A percentile compares a stretch with the other conserved stretches of the same genome.
Evolutionary conservation across 2,113 vertebrate species (phyloP).

Genomic region (Catharus bicknelli): DNA sequence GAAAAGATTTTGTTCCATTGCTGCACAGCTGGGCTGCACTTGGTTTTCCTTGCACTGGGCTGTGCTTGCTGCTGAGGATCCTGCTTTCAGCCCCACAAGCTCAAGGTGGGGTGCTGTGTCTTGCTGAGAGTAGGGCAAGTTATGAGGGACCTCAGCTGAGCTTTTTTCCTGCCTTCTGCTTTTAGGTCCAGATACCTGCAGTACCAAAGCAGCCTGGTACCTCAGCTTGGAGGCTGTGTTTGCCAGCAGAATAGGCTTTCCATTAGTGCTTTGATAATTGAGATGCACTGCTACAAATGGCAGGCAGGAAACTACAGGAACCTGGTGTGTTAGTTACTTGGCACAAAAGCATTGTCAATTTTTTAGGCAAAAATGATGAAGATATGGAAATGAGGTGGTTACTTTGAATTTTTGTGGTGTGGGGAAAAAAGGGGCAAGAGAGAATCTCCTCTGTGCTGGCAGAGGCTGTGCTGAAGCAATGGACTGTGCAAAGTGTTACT

Average conservation of each 20-base stretch:
- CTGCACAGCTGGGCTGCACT: background rate
- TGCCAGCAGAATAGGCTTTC: background rate
- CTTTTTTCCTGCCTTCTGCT: background rate
- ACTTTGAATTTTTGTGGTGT: background rate
- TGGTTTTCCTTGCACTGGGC: rapidly evolving
- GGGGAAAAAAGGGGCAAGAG: background rate
- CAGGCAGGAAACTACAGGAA: background rate
- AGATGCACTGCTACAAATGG: background rate
- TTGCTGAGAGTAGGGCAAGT: background rate
- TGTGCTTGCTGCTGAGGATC: background rate
- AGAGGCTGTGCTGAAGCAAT: background rate
- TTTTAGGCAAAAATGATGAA: background rate
- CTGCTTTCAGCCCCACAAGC: background rate
- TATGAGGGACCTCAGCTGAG: background rate
- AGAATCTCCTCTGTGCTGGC: background rate
- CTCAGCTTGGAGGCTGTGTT: background rate
- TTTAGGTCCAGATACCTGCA: background rate
- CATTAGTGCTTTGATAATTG: background rate
- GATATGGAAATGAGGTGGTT: background rate
- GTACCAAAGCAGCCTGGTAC: background rate
- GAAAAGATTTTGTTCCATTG: background rate
- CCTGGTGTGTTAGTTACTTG: background rate
- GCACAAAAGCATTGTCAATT: background rate
- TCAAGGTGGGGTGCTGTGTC: background rate
- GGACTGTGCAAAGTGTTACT: background rate